Percentiles rank a stretch among this genome's conserved stretches.
Conservation (phyloP, 2,888 invertebrate genomes). For the Drosophila robusta region DNA sequence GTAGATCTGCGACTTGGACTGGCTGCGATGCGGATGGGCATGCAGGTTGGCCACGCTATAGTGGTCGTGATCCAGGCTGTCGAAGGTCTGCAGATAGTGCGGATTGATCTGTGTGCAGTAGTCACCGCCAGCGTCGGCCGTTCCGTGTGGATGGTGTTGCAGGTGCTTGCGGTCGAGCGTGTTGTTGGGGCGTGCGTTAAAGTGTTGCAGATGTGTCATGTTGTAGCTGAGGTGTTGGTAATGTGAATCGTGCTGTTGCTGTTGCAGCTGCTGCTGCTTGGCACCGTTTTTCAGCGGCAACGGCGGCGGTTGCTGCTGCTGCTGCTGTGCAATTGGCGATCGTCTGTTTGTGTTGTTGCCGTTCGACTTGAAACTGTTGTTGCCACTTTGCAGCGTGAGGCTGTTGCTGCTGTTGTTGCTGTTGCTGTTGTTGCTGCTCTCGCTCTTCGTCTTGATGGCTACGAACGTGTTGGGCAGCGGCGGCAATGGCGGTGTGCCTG, state of each 20-base stretch:
- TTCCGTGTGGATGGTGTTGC: constrained; percentile 28
- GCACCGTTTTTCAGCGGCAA: constrained; percentile 78
- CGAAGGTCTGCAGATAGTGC: constrained; percentile 83
- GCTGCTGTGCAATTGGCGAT: constrained; percentile 58
- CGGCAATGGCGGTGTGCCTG: constrained; percentile 81
- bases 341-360: constrained; percentile 68
- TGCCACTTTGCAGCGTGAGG: constrained; percentile 66
- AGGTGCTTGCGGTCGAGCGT: constrained; percentile 74
- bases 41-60: constrained; percentile 80
- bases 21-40: constrained; percentile 76
- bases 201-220: constrained; percentile 68
- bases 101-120: constrained; percentile 82
- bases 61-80: constrained; percentile 82
- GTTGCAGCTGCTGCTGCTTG: constrained; percentile 52
- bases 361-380: constrained; percentile 72
- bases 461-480: constrained; percentile 81
- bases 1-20: constrained; percentile 83
- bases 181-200: constrained; percentile 72
- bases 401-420: constrained; percentile 68
- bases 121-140: constrained; percentile 49
- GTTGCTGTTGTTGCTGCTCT: constrained; percentile 57
- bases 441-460: constrained; percentile 76
- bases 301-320: constrained; percentile 73
- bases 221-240: constrained; percentile 71
- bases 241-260: constrained; percentile 60